Base-by-base conservation (phyloP, 2,888 invertebrate species). In the Chalcosyrphus nemorum region DNA sequence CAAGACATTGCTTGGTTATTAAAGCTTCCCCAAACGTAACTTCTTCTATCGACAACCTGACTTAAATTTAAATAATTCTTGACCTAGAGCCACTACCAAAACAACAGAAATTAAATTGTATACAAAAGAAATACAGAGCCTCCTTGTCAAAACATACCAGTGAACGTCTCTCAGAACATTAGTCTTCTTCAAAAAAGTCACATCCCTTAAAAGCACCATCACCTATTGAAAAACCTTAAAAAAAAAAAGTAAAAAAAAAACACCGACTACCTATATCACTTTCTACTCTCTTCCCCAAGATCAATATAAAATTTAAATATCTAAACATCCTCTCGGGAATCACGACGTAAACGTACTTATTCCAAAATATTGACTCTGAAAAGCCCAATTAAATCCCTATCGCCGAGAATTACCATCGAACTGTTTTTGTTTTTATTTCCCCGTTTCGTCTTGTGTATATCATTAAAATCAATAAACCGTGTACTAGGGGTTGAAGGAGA, bases 401-500 rank as follows among this genome's bases (percentile, higher is more conserved):
- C 71, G 72, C 71, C 66, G 66, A 45, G 59, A 70, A 77, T 81
- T 77, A 71, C 81, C 81, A 71, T 77, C 65, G 71, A 81, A 71
- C 66, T 56, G 52, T 63, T 61, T 76, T 75, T 56, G 19, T 19
- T 35, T 35, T 56, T 56, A 9, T 32, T 35, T 32, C 35, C n/a
- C 32, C 9, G 9, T 35, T 35, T 11, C n/a, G n/a, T n/a, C 35
- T n/a, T 45, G 54, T 68, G 65, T 70, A 65, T 82, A 82, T 78
- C 82, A 78, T 82, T 82, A 78, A 82, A 82, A 82, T 82, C 82
- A 82, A 82, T 82, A 82, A 82, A 72, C 72, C 82, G 54, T 66
- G 41, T 66, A 11, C n/a, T 38, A 27, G 32, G 24, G 54, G 66
- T 47, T n/a, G n/a, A n/a, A n/a, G 45, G 32, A 3, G 47, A 9